Conservation (phyloP, 2,797 vertebrate genomes). For the Galagoides demidoff region DNA sequence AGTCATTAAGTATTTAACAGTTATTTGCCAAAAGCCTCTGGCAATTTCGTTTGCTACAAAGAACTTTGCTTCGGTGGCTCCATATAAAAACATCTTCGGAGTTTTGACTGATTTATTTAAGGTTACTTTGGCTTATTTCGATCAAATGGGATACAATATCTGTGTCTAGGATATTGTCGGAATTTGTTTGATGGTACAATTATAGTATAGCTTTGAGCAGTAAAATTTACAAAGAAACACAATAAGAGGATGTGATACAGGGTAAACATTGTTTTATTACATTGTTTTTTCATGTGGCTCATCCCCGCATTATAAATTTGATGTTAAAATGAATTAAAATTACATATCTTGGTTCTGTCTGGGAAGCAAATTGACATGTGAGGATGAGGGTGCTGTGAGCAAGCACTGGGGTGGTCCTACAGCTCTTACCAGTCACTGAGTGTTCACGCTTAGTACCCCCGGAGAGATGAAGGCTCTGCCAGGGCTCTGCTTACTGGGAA, state of each 20-base stretch:
- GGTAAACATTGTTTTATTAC: background rate
- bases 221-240: background rate
- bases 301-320: background rate
- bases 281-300: background rate
- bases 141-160: constrained; percentile 43
- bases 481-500: background rate
- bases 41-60: constrained; percentile 62
- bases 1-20: constrained; percentile 81
- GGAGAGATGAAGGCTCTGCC: background rate
- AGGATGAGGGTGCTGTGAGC: background rate
- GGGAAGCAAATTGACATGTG: background rate
- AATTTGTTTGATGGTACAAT: constrained; percentile 37
- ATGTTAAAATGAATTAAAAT: constrained; percentile 16
- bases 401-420: background rate
- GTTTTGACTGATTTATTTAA: constrained; percentile 68
- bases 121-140: constrained; percentile 63
- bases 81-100: constrained; percentile 52
- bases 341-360: background rate
- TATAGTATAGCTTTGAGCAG: background rate
- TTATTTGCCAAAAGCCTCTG: constrained; percentile 70
- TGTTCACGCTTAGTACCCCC: background rate
- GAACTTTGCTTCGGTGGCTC: constrained; percentile 29
- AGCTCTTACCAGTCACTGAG: background rate
- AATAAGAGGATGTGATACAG: background rate
- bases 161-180: background rate